phyloP scores from a whole-genome alignment of 2,113 vertebrate genomes.

The Vulpes ferrilata region DNA sequence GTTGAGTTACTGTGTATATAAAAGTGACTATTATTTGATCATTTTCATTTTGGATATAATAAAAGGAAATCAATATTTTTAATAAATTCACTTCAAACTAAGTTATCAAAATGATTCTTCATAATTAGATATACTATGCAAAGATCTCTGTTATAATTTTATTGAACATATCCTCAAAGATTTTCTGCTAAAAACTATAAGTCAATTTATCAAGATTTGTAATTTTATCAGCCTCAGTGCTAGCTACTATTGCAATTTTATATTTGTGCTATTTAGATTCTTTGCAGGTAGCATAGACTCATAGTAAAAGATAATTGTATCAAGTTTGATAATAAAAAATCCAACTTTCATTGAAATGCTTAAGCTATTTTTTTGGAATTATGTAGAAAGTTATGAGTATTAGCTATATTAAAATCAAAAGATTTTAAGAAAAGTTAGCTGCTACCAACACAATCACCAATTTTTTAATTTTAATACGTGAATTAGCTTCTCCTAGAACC shows the following conservation, averaged over 20 bases:
- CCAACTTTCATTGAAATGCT: neutral
- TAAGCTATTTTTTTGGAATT: conserved; percentile 52
- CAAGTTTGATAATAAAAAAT: neutral
- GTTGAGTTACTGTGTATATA: neutral
- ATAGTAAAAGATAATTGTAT: conserved; percentile 42
- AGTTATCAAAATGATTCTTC: neutral
- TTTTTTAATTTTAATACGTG: neutral
- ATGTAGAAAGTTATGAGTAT: conserved; percentile 6
- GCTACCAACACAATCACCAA: neutral
- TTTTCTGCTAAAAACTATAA: conserved; percentile 10
- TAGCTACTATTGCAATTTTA: conserved; percentile 4
- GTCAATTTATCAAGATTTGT: conserved; percentile 42
- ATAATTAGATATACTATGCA: neutral
- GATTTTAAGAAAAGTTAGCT: neutral
- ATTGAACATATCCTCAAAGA: neutral
- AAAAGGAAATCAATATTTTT: neutral
- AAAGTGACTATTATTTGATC: neutral
- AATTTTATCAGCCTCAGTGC: conserved; percentile 19
- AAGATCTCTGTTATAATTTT: neutral
- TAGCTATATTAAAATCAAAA: conserved; percentile 20
- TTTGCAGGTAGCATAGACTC: neutral
- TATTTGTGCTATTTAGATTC: neutral
- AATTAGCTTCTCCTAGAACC: neutral
- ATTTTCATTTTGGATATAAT: neutral
- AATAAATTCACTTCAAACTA: conserved; percentile 44